Evolutionary conservation across 1,140 invertebrate genomes (phyloP), one percentile per base, ranked within the genome.

Genomic region (Papilio glaucus): DNA sequence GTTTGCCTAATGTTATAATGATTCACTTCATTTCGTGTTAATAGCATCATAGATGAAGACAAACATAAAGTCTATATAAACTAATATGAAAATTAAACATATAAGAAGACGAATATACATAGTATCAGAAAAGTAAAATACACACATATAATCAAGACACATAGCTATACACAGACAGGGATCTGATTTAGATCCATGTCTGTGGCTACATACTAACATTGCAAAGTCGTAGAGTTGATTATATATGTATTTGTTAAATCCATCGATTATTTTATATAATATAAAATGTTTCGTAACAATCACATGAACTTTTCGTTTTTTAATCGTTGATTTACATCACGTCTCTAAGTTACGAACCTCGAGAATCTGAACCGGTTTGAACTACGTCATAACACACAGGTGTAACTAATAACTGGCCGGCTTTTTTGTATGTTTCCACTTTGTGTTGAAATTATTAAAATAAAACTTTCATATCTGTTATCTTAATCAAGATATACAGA

Each of bases 301-400:
- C 8, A 9, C 49, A 53, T 53, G 12, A 53, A 53, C 0, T 12
- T 12, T 57, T 49, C 18, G 24, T 61, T 33, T 65, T 12, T 65
- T 41, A 65, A 65, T 65, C 41, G 10, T 33, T 65, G 26, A 65
- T 65, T 65, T 39, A 65, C 62, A 65, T 65, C 62, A 65, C 62
- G 62, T 65, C 62, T 65, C 62, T 65, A 39, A 41, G 33, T 65
- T 65, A 65, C 10, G 13, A 65, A 65, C 62, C n/a, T 37, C 62
- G 12, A 65, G 10, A n/a, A 65, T 41, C 15, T 24, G 63, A 26
- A 42, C 63, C 38, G 63, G 63, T 67, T 67, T 41, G 12, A 26
- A 67, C 45, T 2, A 67, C 63, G 63, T 21, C 63, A 42, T 13
- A 65, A 42, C 15, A 13, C 39, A 13, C 10, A 26, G 38, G 21